A percentile compares a stretch with the other conserved stretches of the same genome.
phyloP scores from a whole-genome alignment of 1,140 invertebrate species.

The Drosophila parabipectinata region DNA sequence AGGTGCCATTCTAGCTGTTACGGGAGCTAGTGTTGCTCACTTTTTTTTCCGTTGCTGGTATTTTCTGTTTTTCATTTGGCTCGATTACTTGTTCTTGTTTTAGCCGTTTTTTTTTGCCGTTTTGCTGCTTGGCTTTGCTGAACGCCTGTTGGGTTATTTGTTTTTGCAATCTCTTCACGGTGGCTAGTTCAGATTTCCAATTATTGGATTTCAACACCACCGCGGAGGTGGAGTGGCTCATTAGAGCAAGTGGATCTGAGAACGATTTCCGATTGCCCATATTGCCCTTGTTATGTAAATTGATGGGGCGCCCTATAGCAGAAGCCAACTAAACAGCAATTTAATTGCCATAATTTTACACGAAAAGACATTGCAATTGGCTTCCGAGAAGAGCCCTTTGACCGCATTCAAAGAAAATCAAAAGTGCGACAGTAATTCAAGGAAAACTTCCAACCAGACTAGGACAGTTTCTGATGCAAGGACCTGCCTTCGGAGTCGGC shows the following conservation, averaged over 20 bases:
- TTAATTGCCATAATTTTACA: constrained; percentile 52
- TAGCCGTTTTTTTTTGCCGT: neutral
- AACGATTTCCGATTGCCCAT: constrained; percentile 22
- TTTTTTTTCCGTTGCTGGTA: neutral
- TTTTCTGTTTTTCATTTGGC: constrained; percentile 38
- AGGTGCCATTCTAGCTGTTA: constrained; percentile 50
- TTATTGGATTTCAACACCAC: constrained; percentile 59
- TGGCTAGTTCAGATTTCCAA: constrained; percentile 58
- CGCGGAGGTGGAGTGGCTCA: constrained; percentile 29
- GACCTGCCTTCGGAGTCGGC: constrained; percentile 5
- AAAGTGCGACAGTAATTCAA: constrained; percentile 27
- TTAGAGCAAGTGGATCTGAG: constrained; percentile 44
- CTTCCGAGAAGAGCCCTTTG: constrained; percentile 58
- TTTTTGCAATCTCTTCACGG: constrained; percentile 56
- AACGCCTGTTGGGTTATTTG: constrained; percentile 19
- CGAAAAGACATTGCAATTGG: constrained; percentile 32
- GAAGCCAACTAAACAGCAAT: constrained; percentile 10
- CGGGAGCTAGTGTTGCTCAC: constrained; percentile 21
- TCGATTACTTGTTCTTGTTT: constrained; percentile 24
- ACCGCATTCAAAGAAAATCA: constrained; percentile 42
- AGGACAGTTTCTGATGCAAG: constrained; percentile 45
- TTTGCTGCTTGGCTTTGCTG: constrained; percentile 2
- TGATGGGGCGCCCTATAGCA: neutral
- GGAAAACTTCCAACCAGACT: constrained; percentile 40
- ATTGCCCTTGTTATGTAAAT: constrained; percentile 41